A percentile compares a stretch with the other conserved stretches of the same genome.
These are phyloP conservation scores for Acanthochromis polyacanthus DNA, from an alignment of 2,113 vertebrate species.

Conservation along the genomic window DNA sequence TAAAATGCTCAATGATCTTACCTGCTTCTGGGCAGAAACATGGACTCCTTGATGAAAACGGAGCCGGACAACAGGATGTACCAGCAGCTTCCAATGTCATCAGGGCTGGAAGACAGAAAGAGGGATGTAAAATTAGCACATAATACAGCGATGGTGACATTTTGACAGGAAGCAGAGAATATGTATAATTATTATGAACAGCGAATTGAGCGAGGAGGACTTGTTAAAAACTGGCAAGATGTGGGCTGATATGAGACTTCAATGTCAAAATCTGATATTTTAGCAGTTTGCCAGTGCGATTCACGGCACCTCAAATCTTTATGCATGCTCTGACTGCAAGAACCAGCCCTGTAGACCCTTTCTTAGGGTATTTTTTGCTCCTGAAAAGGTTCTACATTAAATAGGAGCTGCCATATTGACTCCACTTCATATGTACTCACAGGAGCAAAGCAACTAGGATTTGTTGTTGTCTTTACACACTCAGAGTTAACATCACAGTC, in stretches of 20 bases:
- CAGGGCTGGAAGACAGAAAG: constrained; percentile 83
- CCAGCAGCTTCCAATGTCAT: constrained; percentile 98
- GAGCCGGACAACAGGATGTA: constrained; percentile 98
- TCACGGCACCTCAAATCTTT: too few relatives aligned
- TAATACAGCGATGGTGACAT: background rate
- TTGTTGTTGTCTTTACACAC: too few relatives aligned
- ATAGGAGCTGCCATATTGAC: too few relatives aligned
- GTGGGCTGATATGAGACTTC: rapidly evolving
- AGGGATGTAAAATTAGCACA: background rate
- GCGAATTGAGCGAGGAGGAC: background rate
- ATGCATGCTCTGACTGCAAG: too few relatives aligned
- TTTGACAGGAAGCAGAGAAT: background rate
- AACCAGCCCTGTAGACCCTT: too few relatives aligned
- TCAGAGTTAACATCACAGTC: too few relatives aligned
- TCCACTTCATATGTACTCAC: too few relatives aligned
- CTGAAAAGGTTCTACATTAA: too few relatives aligned
- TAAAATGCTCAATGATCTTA: constrained; percentile 76
- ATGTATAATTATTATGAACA: background rate
- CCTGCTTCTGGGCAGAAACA: constrained; percentile 99
- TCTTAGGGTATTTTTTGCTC: too few relatives aligned
- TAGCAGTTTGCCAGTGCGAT: too few relatives aligned
- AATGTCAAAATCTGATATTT: too few relatives aligned
- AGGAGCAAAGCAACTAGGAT: too few relatives aligned
- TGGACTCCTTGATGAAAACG: constrained; percentile 99
- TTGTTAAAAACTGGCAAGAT: background rate